Percentiles rank a stretch among this genome's conserved stretches.
Conservation (phyloP, 2,113 vertebrate species). For the Otolemur garnettii region DNA sequence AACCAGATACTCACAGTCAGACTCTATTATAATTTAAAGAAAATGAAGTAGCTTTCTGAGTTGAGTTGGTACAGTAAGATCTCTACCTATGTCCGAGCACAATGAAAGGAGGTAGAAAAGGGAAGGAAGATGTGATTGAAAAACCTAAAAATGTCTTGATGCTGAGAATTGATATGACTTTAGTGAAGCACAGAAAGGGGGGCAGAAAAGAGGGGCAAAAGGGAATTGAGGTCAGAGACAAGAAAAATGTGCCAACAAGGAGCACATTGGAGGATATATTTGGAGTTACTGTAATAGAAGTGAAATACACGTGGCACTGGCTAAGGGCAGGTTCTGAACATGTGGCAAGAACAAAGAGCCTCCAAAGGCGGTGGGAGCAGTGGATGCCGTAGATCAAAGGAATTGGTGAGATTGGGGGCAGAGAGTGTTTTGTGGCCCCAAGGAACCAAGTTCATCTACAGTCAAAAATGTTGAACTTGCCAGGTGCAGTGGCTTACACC, state of each 20-base stretch:
- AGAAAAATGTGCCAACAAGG: neutral
- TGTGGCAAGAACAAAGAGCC: neutral
- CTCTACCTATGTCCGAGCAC: neutral
- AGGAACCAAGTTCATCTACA: neutral
- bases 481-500: too few relatives aligned
- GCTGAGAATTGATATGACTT: neutral
- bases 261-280: neutral
- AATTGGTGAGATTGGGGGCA: neutral
- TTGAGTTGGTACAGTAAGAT: neutral
- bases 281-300: neutral
- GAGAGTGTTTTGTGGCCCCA: neutral
- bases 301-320: neutral
- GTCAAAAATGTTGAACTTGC: neutral
- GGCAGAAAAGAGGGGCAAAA: neutral
- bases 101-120: neutral
- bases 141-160: neutral
- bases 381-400: neutral
- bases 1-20: neutral
- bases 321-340: neutral
- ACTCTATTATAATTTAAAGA: neutral
- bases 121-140: neutral
- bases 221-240: neutral
- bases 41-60: conserved; percentile 30
- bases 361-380: neutral
- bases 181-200: neutral